Percentiles rank a stretch among this genome's conserved stretches.
phyloP scores from a whole-genome alignment of 1,140 invertebrate species.

The Tribolium madens region DNA sequence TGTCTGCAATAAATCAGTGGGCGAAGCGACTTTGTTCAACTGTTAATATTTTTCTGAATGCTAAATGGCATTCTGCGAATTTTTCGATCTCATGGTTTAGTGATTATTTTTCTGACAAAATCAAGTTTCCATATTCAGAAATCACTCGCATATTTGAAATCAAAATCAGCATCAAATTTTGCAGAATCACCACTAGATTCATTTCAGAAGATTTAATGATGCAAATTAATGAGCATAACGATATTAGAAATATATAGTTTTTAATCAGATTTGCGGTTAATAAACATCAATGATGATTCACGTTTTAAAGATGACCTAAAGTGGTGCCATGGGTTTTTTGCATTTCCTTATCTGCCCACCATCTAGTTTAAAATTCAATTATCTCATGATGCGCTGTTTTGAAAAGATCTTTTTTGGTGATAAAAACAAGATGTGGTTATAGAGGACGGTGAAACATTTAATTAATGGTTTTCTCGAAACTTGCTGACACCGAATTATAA shows the following conservation, averaged over 20 bases:
- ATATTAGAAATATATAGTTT: not conserved
- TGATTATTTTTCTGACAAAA: slow-evolving; percentile 21
- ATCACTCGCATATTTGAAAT: slow-evolving; percentile 20
- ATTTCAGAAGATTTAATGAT: not conserved
- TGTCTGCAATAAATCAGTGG: not conserved
- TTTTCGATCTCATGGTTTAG: not conserved
- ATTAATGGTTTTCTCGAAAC: no score
- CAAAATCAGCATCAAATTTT: slow-evolving; percentile 15
- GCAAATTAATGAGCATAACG: not conserved
- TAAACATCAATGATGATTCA: slow-evolving; percentile 20
- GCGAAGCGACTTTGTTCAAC: not conserved
- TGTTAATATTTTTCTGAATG: not conserved
- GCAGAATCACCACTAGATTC: slow-evolving; percentile 21
- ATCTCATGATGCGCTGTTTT: not conserved
- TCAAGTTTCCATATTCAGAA: slow-evolving; percentile 32
- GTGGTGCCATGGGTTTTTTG: slow-evolving; percentile 3
- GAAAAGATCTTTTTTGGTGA: not conserved
- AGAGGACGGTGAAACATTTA: no score
- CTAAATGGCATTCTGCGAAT: slow-evolving; percentile 4
- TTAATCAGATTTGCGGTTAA: not conserved
- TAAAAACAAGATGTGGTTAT: not conserved
- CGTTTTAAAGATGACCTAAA: not conserved
- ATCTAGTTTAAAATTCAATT: no score
- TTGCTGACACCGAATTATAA: no score
- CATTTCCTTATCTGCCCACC: no score